Conservation (phyloP, 2,888 invertebrate species). For the Sepioteuthis lessoniana region DNA sequence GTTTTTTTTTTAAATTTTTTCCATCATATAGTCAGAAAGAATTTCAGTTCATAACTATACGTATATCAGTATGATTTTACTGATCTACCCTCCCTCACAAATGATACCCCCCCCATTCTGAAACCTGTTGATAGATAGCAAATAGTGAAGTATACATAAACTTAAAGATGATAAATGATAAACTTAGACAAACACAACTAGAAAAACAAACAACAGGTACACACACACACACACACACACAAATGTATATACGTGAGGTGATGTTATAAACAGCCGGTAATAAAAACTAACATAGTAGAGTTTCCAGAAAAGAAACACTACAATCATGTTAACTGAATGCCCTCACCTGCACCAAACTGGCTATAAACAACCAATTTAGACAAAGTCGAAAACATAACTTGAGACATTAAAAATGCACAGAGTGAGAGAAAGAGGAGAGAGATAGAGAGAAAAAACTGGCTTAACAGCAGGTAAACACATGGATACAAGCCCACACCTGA, state of each 20-base stretch:
- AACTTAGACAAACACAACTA: too few species aligned
- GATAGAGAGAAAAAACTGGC: too few species aligned
- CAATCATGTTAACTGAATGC: background rate
- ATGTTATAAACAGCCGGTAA: background rate
- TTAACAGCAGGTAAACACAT: background rate
- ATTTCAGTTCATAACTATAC: background rate
- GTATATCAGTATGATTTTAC: background rate
- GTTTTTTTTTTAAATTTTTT: too few species aligned
- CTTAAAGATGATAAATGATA: too few species aligned
- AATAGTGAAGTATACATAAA: too few species aligned
- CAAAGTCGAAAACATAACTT: background rate
- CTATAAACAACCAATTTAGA: background rate
- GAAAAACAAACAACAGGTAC: too few species aligned
- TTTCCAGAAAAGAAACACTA: background rate
- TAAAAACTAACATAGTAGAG: background rate
- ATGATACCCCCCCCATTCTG: too few species aligned
- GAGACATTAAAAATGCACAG: background rate
- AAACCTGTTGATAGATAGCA: too few species aligned
- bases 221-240: too few species aligned
- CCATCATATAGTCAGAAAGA: too few species aligned
- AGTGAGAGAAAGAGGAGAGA: background rate
- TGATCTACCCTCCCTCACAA: too few species aligned
- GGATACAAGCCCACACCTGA: slow-evolving; percentile 1
- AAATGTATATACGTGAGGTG: background rate
- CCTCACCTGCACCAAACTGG: background rate